Conservation (phyloP, 2,888 invertebrate genomes). For the Drosophila quinaria region DNA sequence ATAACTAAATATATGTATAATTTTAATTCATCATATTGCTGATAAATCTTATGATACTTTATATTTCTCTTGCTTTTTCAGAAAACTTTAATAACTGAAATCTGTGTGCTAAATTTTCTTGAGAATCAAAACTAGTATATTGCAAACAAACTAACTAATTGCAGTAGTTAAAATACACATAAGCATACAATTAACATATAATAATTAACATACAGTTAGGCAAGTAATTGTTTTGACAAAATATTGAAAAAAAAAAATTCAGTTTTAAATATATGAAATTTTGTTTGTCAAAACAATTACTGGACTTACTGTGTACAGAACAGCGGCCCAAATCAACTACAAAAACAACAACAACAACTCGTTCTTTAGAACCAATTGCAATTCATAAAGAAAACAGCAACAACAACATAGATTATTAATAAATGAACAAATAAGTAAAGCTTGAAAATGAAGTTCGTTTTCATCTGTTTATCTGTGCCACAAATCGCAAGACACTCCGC, state of each 20-base stretch:
- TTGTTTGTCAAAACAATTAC: background rate
- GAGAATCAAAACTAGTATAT: slow-evolving; percentile 71
- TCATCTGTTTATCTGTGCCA: slow-evolving; percentile 35
- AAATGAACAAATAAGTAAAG: slow-evolving; percentile 51
- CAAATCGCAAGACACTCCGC: slow-evolving; percentile 16
- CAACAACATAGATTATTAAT: slow-evolving; percentile 42
- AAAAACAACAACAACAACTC: slow-evolving; percentile 34
- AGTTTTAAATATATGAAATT: background rate
- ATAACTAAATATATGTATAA: slow-evolving; percentile 20
- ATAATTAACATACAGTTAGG: slow-evolving; percentile 9
- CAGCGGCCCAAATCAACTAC: slow-evolving; percentile 24
- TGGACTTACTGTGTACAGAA: slow-evolving; percentile 21
- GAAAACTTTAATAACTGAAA: slow-evolving; percentile 43
- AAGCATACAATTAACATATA: slow-evolving; percentile 33
- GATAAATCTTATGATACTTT: slow-evolving; percentile 19
- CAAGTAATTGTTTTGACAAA: background rate
- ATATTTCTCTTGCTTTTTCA: slow-evolving; percentile 28
- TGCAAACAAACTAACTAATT: slow-evolving; percentile 49
- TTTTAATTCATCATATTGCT: slow-evolving; percentile 6
- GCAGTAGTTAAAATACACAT: slow-evolving; percentile 42
- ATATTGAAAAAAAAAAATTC: background rate
- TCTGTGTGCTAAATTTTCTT: slow-evolving; percentile 75
- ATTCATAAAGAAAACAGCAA: slow-evolving; percentile 38
- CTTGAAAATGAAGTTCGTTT: slow-evolving; percentile 41
- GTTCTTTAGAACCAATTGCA: slow-evolving; percentile 59